Conservation (phyloP, 2,888 invertebrate genomes). For the Drosophila cognata region DNA sequence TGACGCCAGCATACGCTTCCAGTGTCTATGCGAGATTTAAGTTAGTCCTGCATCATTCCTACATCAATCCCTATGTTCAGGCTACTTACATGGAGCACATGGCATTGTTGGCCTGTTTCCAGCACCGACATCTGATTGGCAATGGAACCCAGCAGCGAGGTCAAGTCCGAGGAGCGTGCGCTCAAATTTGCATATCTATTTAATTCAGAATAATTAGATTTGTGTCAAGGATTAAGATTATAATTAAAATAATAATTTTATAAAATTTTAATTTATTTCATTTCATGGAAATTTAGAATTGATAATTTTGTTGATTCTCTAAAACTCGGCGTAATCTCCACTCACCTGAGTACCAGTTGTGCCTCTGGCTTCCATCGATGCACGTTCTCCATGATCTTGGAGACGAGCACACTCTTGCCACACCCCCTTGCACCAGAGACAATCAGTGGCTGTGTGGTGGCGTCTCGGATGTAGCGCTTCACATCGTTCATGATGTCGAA, state of each 20-base stretch:
- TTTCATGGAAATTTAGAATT: background rate
- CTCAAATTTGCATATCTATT: constrained; percentile 82
- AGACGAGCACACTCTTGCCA: constrained; percentile 92
- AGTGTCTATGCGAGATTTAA: constrained; percentile 87
- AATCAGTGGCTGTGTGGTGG: constrained; percentile 87
- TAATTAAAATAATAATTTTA: background rate
- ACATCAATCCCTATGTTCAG: background rate
- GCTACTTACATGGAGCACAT: constrained; percentile 87
- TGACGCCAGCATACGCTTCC: constrained; percentile 88
- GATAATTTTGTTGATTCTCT: background rate
- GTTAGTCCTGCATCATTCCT: background rate
- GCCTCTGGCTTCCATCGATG: constrained; percentile 88
- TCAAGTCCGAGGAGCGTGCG: constrained; percentile 82
- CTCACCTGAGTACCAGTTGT: constrained; percentile 85
- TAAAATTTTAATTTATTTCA: background rate
- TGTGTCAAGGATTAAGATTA: background rate
- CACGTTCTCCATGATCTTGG: constrained; percentile 89
- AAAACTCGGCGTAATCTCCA: background rate
- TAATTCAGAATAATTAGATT: too few species aligned
- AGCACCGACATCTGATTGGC: constrained; percentile 91
- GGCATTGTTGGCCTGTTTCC: constrained; percentile 88
- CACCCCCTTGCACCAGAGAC: constrained; percentile 92
- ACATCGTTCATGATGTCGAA: constrained; percentile 83
- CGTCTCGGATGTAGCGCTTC: constrained; percentile 86
- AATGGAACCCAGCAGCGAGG: constrained; percentile 89